phyloP scores from a whole-genome alignment of 1,140 invertebrate species.

The Scaptomyza pallida region DNA sequence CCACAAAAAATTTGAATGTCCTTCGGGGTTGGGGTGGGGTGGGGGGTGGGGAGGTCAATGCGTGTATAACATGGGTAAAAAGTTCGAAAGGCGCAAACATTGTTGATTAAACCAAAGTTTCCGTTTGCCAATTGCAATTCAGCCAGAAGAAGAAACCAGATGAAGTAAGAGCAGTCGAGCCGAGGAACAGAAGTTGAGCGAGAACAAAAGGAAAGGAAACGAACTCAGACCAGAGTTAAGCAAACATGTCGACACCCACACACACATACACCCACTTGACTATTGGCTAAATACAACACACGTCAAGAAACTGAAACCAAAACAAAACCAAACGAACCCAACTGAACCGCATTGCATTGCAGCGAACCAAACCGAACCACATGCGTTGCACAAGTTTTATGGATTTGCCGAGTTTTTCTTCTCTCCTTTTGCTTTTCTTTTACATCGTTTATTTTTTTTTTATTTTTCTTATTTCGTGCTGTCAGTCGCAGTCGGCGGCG shows the following conservation, averaged over 20 bases:
- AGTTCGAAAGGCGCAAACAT: constrained; percentile 25
- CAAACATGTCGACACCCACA: background rate
- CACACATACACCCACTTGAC: background rate
- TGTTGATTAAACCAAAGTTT: constrained; percentile 54
- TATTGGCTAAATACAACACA: constrained; percentile 22
- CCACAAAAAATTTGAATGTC: background rate
- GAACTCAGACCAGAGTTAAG: background rate
- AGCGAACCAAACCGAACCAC: constrained; percentile 28
- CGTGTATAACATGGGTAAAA: background rate
- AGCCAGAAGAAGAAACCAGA: background rate
- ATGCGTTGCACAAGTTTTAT: constrained; percentile 26
- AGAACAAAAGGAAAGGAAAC: background rate
- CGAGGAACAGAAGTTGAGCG: too few species aligned
- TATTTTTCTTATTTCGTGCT: background rate
- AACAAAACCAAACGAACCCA: constrained; percentile 17
- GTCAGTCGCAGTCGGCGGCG: constrained; percentile 18
- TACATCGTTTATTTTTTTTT: background rate
- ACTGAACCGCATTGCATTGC: constrained; percentile 21
- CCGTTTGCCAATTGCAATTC: constrained; percentile 23
- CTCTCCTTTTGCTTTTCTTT: background rate
- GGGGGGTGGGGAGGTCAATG: background rate
- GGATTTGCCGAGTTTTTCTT: background rate
- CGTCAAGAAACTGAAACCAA: constrained; percentile 26
- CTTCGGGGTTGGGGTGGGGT: background rate
- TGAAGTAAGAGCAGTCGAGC: too few species aligned